These are phyloP conservation scores for Steromphala cineraria DNA, from an alignment of 2,888 invertebrate genomes.

Conservation along the genomic window DNA sequence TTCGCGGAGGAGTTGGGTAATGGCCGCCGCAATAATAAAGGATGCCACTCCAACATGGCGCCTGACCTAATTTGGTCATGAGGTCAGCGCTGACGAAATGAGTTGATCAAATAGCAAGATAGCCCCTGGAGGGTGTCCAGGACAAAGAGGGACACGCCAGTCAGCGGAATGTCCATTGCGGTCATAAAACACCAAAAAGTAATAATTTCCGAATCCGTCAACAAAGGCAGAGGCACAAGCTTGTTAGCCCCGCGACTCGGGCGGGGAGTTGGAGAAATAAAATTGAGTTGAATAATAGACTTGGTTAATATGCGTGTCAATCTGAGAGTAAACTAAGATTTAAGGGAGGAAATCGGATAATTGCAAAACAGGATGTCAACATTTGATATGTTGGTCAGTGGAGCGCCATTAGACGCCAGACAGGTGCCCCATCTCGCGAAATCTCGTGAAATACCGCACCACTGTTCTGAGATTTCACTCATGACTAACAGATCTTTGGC, in stretches of 20 bases:
- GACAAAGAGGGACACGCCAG: not conserved
- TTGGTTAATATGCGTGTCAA: not conserved
- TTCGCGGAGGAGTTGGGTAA: not conserved
- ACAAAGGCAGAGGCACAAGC: not conserved
- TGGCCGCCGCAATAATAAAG: not conserved
- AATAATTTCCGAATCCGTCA: not conserved
- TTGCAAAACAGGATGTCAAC: no score
- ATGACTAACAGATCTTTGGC: no score
- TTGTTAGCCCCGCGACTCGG: not conserved
- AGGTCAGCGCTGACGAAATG: not conserved
- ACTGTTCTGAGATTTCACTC: no score
- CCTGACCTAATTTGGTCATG: slow-evolving; percentile 19
- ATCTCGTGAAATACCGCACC: no score
- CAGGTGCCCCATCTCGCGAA: no score
- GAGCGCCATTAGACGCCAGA: no score
- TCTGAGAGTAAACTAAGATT: not conserved
- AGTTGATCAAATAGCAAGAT: slow-evolving; percentile 3
- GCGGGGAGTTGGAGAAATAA: not conserved
- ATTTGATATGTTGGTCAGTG: no score
- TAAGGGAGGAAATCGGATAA: not conserved
- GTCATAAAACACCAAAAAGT: not conserved
- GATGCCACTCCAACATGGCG: slow-evolving; percentile 2
- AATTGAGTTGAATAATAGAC: not conserved
- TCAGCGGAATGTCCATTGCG: not conserved
- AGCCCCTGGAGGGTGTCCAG: not conserved